A percentile compares a stretch with the other conserved stretches of the same genome.
These are phyloP conservation scores for Lepidocyrtoides sp. DNA, from an alignment of 2,888 invertebrate genomes.

Conservation along the genomic window DNA sequence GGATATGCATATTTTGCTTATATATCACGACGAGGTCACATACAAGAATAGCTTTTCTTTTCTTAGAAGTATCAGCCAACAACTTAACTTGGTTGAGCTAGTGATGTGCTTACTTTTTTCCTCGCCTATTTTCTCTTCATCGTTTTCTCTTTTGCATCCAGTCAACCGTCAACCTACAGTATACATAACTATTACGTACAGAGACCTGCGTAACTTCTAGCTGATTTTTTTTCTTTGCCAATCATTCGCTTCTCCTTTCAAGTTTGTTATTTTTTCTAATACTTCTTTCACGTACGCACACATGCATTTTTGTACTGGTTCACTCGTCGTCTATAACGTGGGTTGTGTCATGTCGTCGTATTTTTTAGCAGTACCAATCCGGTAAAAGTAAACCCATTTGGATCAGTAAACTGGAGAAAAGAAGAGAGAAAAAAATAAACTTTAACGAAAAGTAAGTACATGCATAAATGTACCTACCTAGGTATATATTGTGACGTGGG, in stretches of 20 bases:
- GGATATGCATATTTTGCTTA: background rate
- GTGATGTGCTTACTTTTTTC: constrained; percentile 11
- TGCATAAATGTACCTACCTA: background rate
- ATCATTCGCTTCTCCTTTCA: constrained; percentile 25
- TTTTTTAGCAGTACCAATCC: constrained; percentile 25
- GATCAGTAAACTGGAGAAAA: background rate
- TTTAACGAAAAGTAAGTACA: background rate
- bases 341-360: constrained; percentile 9
- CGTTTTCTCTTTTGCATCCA: constrained; percentile 60
- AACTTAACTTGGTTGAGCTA: constrained; percentile 1
- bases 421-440: constrained; percentile 9
- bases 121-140: constrained; percentile 33
- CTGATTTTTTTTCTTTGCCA: constrained; percentile 33
- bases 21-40: background rate
- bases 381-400: constrained; percentile 28
- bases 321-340: background rate
- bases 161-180: constrained; percentile 55
- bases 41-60: background rate
- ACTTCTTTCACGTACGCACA: background rate
- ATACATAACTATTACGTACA: background rate
- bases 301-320: background rate
- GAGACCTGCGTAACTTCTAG: background rate
- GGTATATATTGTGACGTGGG: background rate
- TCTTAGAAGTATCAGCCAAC: background rate
- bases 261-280: constrained; percentile 13